phyloP scores from a whole-genome alignment of 2,888 invertebrate genomes.

The Allacma fusca region DNA sequence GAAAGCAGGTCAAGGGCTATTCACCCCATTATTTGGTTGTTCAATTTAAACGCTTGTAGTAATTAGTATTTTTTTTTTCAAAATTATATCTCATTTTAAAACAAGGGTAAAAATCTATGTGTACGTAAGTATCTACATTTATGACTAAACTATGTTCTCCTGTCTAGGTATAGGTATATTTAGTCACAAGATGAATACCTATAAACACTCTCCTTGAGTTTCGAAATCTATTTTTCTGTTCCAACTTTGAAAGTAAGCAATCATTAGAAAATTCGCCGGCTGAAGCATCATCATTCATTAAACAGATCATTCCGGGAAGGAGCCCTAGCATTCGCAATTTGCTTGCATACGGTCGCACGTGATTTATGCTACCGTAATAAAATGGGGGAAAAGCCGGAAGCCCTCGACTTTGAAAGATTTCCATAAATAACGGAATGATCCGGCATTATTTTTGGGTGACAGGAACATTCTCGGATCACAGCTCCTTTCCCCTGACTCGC shows the following conservation, averaged over 20 bases:
- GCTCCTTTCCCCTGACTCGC: background rate
- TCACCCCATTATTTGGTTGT: background rate
- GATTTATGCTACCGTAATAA: background rate
- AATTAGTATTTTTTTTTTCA: background rate
- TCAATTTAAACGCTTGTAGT: background rate
- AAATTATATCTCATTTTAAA: background rate
- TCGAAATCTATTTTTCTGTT: too few species aligned
- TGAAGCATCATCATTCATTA: too few species aligned
- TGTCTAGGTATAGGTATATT: too few species aligned
- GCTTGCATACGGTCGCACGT: background rate
- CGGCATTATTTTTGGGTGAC: conserved; percentile 38
- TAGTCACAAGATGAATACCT: too few species aligned
- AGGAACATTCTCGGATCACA: conserved; percentile 7
- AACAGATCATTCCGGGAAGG: too few species aligned
- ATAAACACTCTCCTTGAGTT: too few species aligned
- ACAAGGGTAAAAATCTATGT: too few species aligned
- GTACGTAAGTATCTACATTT: too few species aligned
- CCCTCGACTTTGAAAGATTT: background rate
- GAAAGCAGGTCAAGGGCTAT: conserved; percentile 16
- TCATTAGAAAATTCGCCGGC: too few species aligned
- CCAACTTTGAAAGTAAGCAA: too few species aligned
- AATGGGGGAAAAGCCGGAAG: background rate
- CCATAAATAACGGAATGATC: conserved; percentile 13
- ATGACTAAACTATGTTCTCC: too few species aligned
- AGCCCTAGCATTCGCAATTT: background rate